Base-by-base conservation (phyloP, 2,797 vertebrate genomes). In the Arrhamphus sclerolepis region DNA sequence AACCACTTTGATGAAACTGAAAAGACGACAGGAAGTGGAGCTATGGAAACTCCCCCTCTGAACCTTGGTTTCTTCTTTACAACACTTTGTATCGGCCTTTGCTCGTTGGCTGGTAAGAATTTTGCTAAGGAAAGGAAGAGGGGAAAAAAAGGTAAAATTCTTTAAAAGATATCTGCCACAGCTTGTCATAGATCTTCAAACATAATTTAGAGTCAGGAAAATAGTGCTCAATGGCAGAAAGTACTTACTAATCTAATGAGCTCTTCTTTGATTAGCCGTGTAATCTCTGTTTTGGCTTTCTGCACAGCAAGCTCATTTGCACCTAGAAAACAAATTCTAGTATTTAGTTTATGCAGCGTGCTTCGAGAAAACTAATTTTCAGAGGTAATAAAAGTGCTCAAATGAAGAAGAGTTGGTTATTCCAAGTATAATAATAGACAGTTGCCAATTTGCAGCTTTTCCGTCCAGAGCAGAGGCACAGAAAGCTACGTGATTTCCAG, bases 81-180 rank as follows among this genome's bases (percentile, higher is more conserved):
- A 99, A 86, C 79, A 99, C 98, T 91, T 99, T 99, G 93, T 99
- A 99, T 75, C 98, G 93, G 89, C 97, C 95, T 94, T 98, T 98
- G 93, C 95, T 98, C 62, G 96, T 97, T n/a, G 97, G 98, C 89
- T 99, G 97, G 91, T 98, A 99, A 8, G 97, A 99, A 86, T 99
- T 99, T 98, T 99, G 97, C 98, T 99, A 89, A 89, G 19, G 22
- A 39, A 60, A 65, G 3, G 62, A 39, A 58, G 11, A 29, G 8
- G 1, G 26, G 38, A 13, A 50, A 10, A 46, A 44, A 24, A 49
- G 24, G 39, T 1, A 57, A 5, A 58, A 24, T 41, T 46, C 1
- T 38, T 53, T 47, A 6, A 9, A n/a, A 19, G 9, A 56, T 22
- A 41, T 52, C 18, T 56, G 20, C 13, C 14, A 42, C 16, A 31